phyloP scores from a whole-genome alignment of 2,888 invertebrate genomes.

The Acrobasis consociella region DNA sequence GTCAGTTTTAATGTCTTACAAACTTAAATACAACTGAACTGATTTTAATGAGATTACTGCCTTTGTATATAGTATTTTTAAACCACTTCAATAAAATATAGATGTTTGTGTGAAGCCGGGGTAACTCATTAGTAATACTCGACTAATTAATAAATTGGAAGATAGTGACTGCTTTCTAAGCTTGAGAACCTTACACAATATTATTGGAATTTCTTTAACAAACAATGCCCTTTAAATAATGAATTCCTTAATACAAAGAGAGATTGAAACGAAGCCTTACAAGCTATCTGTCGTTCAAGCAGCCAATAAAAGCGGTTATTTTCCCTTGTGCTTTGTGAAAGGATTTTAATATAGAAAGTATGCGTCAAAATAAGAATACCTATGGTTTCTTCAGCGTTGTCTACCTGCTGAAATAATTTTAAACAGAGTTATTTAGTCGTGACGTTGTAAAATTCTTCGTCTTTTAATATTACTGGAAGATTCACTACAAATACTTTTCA shows the following conservation, averaged over 20 bases:
- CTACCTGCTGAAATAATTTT: constrained; percentile 4
- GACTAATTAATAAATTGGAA: too few species aligned
- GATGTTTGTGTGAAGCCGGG: too few species aligned
- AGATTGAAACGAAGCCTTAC: constrained; percentile 39
- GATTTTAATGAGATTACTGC: too few species aligned
- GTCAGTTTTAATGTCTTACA: too few species aligned
- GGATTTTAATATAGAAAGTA: constrained; percentile 39
- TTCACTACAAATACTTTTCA: too few species aligned
- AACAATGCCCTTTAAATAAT: constrained; percentile 13
- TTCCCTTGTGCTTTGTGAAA: constrained; percentile 32
- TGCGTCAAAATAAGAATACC: constrained; percentile 34
- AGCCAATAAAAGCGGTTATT: constrained; percentile 38
- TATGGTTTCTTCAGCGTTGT: constrained; percentile 22
- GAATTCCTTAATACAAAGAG: constrained; percentile 23
- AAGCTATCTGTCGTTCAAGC: constrained; percentile 24
- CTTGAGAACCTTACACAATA: not conserved
- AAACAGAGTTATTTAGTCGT: not conserved
- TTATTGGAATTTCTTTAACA: not conserved
- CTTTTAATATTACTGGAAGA: too few species aligned
- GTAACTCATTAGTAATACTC: too few species aligned
- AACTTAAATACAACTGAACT: too few species aligned
- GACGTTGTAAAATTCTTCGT: not conserved
- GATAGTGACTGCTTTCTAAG: too few species aligned
- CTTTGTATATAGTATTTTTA: too few species aligned
- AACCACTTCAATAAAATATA: too few species aligned